Evolutionary conservation across 2,113 vertebrate species (phyloP).

Genomic region (Stigmatopora argus): DNA sequence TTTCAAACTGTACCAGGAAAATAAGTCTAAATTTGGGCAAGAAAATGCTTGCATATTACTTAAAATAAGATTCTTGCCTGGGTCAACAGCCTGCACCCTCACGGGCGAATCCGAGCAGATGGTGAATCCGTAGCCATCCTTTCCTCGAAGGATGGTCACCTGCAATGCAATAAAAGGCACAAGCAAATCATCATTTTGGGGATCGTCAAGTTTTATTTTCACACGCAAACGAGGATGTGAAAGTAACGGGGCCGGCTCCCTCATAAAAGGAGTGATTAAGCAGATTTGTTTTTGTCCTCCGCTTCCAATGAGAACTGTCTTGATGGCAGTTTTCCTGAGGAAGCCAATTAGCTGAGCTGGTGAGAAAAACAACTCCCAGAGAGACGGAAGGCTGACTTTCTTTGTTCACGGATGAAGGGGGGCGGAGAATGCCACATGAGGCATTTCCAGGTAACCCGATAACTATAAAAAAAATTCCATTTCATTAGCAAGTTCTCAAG

Average conservation of each 20-base stretch:
- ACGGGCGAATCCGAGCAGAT: conserved; percentile 95
- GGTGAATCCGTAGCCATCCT: conserved; percentile 90
- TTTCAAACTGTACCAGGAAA: background rate
- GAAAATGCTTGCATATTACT: background rate
- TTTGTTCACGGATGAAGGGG: conserved; percentile 1
- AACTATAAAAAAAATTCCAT: no score
- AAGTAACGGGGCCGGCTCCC: conserved; percentile 38
- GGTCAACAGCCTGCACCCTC: conserved; percentile 91
- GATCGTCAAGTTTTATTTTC: background rate
- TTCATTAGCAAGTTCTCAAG: no score
- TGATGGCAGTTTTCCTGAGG: conserved; percentile 41
- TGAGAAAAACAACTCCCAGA: conserved; percentile 31
- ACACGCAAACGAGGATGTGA: conserved; percentile 10
- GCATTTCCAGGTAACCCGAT: background rate
- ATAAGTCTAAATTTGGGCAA: background rate
- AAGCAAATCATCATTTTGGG: conserved; percentile 12
- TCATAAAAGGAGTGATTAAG: conserved; percentile 30
- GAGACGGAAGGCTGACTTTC: conserved; percentile 10
- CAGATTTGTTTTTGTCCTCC: conserved; percentile 32
- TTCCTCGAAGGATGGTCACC: conserved; percentile 88
- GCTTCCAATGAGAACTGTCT: conserved; percentile 46
- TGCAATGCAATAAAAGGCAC: conserved; percentile 56
- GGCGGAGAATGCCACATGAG: background rate
- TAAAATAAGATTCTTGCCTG: conserved; percentile 68
- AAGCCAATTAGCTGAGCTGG: conserved; percentile 40